These are phyloP conservation scores for Pteria penguin DNA, from an alignment of 2,888 invertebrate species.

Conservation along the genomic window DNA sequence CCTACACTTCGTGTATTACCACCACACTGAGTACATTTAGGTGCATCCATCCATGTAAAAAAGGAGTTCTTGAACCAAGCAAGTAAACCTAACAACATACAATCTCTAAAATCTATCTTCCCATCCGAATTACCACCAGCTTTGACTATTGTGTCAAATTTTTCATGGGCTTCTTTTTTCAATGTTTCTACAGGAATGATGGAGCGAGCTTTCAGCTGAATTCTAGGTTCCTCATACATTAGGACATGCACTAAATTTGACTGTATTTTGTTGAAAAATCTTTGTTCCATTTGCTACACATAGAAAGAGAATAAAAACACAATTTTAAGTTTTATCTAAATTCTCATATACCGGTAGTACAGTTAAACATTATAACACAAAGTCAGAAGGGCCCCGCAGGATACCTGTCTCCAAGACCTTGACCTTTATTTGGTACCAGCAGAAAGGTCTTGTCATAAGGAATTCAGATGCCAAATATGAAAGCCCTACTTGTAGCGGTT, in stretches of 20 bases:
- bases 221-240: conserved; percentile 85
- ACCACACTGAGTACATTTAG: conserved; percentile 86
- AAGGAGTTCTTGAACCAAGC: conserved; percentile 96
- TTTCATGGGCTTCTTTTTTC: conserved; percentile 83
- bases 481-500: no score
- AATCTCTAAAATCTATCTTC: conserved; percentile 82
- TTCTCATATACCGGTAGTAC: no score
- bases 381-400: no score
- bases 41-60: conserved; percentile 93
- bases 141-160: conserved; percentile 47
- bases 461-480: no score
- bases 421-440: no score
- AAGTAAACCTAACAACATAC: conserved; percentile 88
- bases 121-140: conserved; percentile 12
- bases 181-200: conserved; percentile 86
- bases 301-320: conserved; percentile 13
- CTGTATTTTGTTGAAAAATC: conserved; percentile 68
- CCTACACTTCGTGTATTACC: conserved; percentile 81
- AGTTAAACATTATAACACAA: background rate
- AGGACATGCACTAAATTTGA: conserved; percentile 83
- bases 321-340: background rate
- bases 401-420: no score
- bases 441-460: no score
- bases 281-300: conserved; percentile 65
- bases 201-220: conserved; percentile 85